Evolutionary conservation across 2,113 vertebrate genomes (phyloP).

Genomic region (Neogale vison): DNA sequence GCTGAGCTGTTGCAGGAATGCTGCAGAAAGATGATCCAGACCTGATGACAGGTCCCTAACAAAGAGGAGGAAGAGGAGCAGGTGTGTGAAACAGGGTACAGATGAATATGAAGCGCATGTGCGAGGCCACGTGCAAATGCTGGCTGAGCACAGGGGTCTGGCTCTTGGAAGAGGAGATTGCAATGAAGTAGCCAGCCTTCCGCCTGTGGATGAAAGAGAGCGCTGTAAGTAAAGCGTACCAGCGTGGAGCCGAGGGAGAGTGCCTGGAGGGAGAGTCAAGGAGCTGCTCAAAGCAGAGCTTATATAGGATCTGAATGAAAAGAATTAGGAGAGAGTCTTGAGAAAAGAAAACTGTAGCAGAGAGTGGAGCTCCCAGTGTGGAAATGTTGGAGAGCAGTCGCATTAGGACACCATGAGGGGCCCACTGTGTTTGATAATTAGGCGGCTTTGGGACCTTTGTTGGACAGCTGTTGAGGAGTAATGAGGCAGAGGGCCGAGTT

Average conservation of each 20-base stretch:
- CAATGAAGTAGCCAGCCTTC: background rate
- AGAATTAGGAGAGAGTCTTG: background rate
- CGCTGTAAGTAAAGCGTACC: background rate
- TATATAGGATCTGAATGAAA: background rate
- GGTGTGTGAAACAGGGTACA: background rate
- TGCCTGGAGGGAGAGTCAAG: background rate
- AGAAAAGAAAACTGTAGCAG: background rate
- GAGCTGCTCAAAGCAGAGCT: background rate
- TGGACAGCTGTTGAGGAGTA: background rate
- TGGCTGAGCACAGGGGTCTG: background rate
- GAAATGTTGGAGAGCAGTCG: background rate
- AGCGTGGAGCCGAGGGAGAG: accelerated
- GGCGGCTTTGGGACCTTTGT: background rate
- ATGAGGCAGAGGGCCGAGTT: background rate
- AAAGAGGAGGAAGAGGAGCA: background rate
- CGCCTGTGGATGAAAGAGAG: background rate
- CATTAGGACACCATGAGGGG: background rate
- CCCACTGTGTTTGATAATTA: background rate
- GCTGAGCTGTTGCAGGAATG: background rate
- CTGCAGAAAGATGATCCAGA: background rate
- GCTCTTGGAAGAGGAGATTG: background rate
- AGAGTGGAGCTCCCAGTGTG: background rate
- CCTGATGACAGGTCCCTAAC: background rate
- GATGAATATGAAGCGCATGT: background rate
- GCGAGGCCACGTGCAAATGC: background rate